These are phyloP conservation scores for Desmodus rotundus DNA, from an alignment of 2,113 vertebrate species.

Conservation along the genomic window DNA sequence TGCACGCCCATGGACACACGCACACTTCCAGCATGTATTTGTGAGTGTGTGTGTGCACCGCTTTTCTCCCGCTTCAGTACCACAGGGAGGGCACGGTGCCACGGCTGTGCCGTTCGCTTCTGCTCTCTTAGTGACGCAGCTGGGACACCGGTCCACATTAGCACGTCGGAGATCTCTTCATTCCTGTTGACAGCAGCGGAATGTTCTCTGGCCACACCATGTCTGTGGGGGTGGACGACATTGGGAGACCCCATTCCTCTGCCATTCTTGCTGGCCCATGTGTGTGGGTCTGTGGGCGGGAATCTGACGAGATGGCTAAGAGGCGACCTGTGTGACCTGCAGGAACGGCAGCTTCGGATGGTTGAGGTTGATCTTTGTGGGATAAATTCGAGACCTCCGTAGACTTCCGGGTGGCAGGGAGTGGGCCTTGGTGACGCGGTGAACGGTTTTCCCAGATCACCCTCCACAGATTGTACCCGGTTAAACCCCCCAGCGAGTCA, in stretches of 20 bases:
- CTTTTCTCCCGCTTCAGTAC: background rate
- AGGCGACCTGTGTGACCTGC: background rate
- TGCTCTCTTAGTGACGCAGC: background rate
- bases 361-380: background rate
- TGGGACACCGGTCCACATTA: accelerated
- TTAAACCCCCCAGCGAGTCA: background rate
- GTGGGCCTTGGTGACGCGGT: too few relatives aligned
- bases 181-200: background rate
- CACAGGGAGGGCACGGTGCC: background rate
- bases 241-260: accelerated
- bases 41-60: accelerated
- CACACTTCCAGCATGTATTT: accelerated
- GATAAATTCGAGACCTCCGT: accelerated
- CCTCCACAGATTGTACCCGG: accelerated
- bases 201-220: accelerated
- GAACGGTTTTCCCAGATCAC: too few relatives aligned
- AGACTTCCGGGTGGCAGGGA: background rate
- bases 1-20: accelerated
- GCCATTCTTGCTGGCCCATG: accelerated
- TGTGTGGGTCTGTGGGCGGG: accelerated
- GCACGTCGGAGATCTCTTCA: background rate
- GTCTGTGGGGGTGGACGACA: accelerated
- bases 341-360: background rate
- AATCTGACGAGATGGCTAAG: background rate
- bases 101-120: accelerated